Evolutionary conservation across 2,888 invertebrate genomes (phyloP).

Genomic region (Cantharis rufa): DNA sequence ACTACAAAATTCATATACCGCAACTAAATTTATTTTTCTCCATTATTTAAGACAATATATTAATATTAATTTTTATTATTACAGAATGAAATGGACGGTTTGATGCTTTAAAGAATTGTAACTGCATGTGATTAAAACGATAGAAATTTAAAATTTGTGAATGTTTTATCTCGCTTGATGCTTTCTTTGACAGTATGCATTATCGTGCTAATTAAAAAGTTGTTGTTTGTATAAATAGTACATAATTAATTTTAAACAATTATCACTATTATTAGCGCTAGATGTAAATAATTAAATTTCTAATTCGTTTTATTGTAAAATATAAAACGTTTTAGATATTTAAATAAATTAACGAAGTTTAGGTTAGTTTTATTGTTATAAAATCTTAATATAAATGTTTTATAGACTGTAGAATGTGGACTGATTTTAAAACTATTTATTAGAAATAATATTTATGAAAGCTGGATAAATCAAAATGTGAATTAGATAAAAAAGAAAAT

Average conservation of each 20-base stretch:
- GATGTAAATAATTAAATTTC: slow-evolving; percentile 23
- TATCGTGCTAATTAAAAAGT: slow-evolving; percentile 24
- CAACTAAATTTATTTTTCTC: too few species aligned
- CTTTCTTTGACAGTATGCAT: slow-evolving; percentile 28
- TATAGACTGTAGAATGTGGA: slow-evolving; percentile 40
- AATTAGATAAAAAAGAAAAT: slow-evolving; percentile 12
- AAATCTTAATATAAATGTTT: slow-evolving; percentile 34
- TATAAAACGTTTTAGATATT: slow-evolving; percentile 11
- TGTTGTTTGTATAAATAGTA: slow-evolving; percentile 11
- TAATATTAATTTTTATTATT: slow-evolving; percentile 23
- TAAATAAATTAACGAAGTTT: slow-evolving; percentile 14
- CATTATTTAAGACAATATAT: not conserved
- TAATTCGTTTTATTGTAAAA: not conserved
- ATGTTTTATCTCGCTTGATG: slow-evolving; percentile 19
- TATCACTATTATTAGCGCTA: slow-evolving; percentile 20
- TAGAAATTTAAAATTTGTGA: slow-evolving; percentile 18
- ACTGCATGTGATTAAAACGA: slow-evolving; percentile 12
- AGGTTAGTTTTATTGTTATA: slow-evolving; percentile 25
- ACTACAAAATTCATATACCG: too few species aligned
- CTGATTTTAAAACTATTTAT: slow-evolving; percentile 36
- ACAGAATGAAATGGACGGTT: slow-evolving; percentile 41
- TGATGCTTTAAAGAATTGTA: slow-evolving; percentile 36
- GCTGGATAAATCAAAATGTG: slow-evolving; percentile 3
- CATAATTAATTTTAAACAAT: slow-evolving; percentile 13
- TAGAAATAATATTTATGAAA: slow-evolving; percentile 16